These are phyloP conservation scores for Catharus ustulatus DNA, from an alignment of 2,797 vertebrate species.

Conservation along the genomic window DNA sequence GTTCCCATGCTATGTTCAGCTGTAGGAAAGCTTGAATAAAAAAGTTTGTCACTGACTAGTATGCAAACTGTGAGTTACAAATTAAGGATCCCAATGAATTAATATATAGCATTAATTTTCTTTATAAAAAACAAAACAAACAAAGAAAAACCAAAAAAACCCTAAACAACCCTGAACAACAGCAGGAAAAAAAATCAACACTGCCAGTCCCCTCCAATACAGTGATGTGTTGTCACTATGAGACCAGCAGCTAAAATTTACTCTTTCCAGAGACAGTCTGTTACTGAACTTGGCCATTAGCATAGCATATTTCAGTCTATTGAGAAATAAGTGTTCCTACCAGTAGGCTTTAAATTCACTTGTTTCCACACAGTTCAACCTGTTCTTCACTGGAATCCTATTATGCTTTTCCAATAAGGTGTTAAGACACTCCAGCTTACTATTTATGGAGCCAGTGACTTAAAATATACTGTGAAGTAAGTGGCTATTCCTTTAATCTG, in stretches of 20 bases:
- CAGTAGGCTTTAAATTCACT: not conserved
- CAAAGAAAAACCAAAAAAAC: not conserved
- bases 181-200: not conserved
- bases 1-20: not conserved
- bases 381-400: slow-evolving; percentile 42
- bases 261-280: not conserved
- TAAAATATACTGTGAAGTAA: slow-evolving; percentile 52
- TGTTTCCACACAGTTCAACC: slow-evolving; percentile 21
- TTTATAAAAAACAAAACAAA: not conserved
- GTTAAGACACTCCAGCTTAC: slow-evolving; percentile 16
- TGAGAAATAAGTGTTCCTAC: not conserved
- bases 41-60: not conserved
- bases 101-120: not conserved
- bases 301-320: not conserved
- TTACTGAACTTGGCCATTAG: not conserved
- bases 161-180: fast-evolving
- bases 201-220: fast-evolving
- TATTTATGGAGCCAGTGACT: slow-evolving; percentile 48
- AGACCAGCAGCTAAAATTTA: not conserved
- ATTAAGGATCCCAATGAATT: not conserved
- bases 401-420: slow-evolving; percentile 58
- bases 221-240: not conserved
- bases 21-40: not conserved
- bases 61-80: not conserved
- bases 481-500: slow-evolving; percentile 56